These are phyloP conservation scores for Hipparchia semele DNA, from an alignment of 2,888 invertebrate genomes.

Conservation along the genomic window DNA sequence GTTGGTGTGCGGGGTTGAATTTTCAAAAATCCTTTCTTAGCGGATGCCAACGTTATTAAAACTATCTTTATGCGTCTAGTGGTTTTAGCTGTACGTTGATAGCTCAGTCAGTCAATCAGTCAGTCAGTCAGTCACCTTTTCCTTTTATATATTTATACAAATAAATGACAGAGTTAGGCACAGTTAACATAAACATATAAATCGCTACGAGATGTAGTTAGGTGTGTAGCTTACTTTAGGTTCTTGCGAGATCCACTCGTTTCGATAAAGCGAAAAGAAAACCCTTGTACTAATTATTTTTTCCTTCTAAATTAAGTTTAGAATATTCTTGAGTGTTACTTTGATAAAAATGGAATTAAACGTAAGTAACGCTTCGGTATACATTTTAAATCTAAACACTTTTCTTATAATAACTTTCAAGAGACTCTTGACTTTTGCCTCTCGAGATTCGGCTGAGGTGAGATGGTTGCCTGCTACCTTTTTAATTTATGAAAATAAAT, in stretches of 20 bases:
- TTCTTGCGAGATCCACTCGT: background rate
- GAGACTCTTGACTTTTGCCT: slow-evolving; percentile 21
- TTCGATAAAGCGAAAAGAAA: background rate
- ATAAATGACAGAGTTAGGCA: too few relatives aligned
- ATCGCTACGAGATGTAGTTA: too few relatives aligned
- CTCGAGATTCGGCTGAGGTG: slow-evolving; percentile 24
- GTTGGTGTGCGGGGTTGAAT: too few relatives aligned
- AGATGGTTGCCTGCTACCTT: slow-evolving; percentile 10
- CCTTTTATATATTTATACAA: too few relatives aligned
- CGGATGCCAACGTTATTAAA: too few relatives aligned
- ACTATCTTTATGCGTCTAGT: too few relatives aligned
- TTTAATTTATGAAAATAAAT: slow-evolving; percentile 14
- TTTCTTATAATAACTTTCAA: slow-evolving; percentile 21
- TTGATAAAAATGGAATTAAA: background rate
- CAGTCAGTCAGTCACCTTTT: too few relatives aligned
- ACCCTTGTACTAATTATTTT: background rate
- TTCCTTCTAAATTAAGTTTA: background rate
- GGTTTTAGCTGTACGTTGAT: too few relatives aligned
- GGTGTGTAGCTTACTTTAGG: background rate
- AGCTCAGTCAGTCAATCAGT: too few relatives aligned
- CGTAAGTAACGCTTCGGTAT: slow-evolving; percentile 1
- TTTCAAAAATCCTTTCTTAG: too few relatives aligned
- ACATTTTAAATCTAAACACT: slow-evolving; percentile 33
- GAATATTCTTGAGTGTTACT: background rate
- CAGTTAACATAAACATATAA: too few relatives aligned